Evolutionary conservation across 2,797 vertebrate species (phyloP).

Genomic region (Ctenochaetus hawaiiensis): DNA sequence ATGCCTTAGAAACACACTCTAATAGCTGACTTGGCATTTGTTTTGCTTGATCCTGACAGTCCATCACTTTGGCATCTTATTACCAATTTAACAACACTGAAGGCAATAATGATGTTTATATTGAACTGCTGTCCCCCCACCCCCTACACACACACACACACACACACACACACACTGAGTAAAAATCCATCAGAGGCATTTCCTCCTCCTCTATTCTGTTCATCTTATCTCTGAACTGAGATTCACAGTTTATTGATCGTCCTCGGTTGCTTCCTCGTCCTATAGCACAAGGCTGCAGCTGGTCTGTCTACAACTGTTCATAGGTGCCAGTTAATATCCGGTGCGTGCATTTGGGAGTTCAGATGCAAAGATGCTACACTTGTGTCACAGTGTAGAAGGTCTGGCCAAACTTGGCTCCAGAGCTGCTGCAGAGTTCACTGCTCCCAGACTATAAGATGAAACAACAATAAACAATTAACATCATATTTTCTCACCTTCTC

Average conservation of each 20-base stretch:
- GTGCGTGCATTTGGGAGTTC: not conserved
- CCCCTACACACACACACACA: slow-evolving; percentile 4
- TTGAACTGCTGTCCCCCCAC: slow-evolving; percentile 43
- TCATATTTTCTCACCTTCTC: not conserved
- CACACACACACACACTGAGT: not conserved
- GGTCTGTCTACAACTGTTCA: not conserved
- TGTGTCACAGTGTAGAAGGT: slow-evolving; percentile 73
- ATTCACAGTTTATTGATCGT: slow-evolving; percentile 53
- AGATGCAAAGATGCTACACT: slow-evolving; percentile 3
- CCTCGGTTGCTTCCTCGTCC: slow-evolving; percentile 34
- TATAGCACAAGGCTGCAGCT: not conserved
- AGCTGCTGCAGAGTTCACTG: slow-evolving; percentile 60
- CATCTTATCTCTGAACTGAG: slow-evolving; percentile 47
- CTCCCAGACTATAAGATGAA: slow-evolving; percentile 71
- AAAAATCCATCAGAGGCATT: slow-evolving; percentile 20
- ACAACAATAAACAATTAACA: slow-evolving; percentile 22
- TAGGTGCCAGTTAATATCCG: not conserved
- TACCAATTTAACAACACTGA: slow-evolving; percentile 71
- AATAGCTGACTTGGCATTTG: slow-evolving; percentile 48
- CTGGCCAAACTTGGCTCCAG: slow-evolving; percentile 62
- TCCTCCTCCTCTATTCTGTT: slow-evolving; percentile 22
- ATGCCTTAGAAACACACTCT: slow-evolving; percentile 8
- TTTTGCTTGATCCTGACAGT: slow-evolving; percentile 32
- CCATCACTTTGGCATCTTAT: slow-evolving; percentile 52
- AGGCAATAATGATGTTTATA: slow-evolving; percentile 69